These are phyloP conservation scores for Polymixis flavicincta DNA, from an alignment of 2,888 invertebrate genomes.

Conservation along the genomic window DNA sequence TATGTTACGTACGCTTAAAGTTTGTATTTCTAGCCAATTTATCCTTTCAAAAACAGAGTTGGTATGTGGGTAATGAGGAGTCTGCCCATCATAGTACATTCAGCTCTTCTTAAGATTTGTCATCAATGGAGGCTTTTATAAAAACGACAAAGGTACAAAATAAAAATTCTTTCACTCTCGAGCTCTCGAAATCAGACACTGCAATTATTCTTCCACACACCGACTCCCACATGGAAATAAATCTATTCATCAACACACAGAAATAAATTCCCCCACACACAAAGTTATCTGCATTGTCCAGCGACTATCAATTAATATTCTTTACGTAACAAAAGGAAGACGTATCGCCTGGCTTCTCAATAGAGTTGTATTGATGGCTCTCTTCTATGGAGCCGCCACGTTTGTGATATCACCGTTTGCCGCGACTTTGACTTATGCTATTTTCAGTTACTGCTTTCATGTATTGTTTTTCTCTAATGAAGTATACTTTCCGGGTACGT, in stretches of 20 bases:
- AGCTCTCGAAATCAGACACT: conserved; percentile 21
- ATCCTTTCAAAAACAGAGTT: background rate
- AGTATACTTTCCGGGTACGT: background rate
- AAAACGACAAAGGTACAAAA: background rate
- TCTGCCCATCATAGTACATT: background rate
- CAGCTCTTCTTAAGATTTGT: background rate
- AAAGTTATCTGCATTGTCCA: conserved; percentile 51
- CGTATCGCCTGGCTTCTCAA: conserved; percentile 47
- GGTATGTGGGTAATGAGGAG: background rate
- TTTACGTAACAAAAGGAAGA: conserved; percentile 57
- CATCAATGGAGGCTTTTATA: background rate
- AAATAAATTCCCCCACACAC: conserved; percentile 27
- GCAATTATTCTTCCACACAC: conserved; percentile 29
- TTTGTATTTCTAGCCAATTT: background rate
- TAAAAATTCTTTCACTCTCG: background rate
- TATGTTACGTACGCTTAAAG: background rate
- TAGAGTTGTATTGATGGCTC: conserved; percentile 53
- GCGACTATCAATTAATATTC: conserved; percentile 63
- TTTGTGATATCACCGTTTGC: conserved; percentile 29
- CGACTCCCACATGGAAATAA: conserved; percentile 21
- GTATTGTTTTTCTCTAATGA: background rate
- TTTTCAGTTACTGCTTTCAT: background rate
- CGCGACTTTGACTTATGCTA: conserved; percentile 38
- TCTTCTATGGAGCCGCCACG: conserved; percentile 22
- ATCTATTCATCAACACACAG: conserved; percentile 39